These are phyloP conservation scores for Gymnopithys bicolor DNA, from an alignment of 2,797 vertebrate species.

Conservation along the genomic window DNA sequence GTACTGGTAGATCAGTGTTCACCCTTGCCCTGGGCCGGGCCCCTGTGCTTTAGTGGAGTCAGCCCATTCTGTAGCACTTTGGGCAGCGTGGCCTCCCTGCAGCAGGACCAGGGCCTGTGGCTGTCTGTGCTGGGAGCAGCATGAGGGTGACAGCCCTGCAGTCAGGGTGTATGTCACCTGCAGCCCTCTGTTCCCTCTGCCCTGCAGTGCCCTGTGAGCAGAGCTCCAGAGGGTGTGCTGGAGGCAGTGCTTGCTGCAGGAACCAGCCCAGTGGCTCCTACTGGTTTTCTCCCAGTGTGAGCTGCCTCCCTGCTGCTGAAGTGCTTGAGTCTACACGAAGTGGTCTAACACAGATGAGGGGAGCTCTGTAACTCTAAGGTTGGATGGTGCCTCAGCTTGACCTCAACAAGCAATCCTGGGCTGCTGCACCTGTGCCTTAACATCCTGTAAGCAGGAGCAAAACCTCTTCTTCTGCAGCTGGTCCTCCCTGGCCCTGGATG, in stretches of 20 bases:
- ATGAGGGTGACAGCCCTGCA: not conserved
- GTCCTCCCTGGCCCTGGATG: not conserved
- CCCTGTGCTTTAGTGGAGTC: not conserved
- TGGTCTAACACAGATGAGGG: not conserved
- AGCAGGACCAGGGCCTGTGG: not conserved
- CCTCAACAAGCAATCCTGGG: not conserved
- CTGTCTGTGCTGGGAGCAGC: not conserved
- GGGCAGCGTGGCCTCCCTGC: not conserved
- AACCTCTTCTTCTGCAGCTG: not conserved
- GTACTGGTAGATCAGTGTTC: rapidly evolving
- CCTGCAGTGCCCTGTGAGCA: not conserved
- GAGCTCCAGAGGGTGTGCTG: not conserved
- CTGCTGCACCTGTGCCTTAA: not conserved
- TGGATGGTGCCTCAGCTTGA: not conserved
- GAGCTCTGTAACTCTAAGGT: not conserved
- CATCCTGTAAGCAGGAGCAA: not conserved
- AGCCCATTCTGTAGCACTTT: not conserved
- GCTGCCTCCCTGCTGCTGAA: not conserved
- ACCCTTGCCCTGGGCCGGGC: not conserved
- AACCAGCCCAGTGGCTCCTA: not conserved
- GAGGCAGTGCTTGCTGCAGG: not conserved
- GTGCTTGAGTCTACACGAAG: not conserved
- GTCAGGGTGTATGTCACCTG: not conserved
- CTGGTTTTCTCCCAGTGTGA: not conserved
- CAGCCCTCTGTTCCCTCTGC: too few species aligned